phyloP scores from a whole-genome alignment of 2,113 vertebrate genomes.

The Paedocypris sp. region DNA sequence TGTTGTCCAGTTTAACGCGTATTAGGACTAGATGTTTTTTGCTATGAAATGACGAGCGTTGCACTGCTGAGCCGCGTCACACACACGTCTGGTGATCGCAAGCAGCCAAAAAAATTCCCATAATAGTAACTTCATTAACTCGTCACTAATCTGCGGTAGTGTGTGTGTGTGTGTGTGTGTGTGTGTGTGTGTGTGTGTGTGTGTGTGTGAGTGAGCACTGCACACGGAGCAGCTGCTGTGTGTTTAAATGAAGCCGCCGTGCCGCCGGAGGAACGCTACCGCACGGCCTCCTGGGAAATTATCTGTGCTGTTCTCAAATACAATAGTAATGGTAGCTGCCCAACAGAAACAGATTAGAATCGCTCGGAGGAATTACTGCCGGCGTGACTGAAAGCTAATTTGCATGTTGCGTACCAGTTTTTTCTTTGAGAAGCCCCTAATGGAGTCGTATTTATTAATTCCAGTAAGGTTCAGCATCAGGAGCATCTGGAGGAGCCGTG shows the following conservation, averaged over 20 bases:
- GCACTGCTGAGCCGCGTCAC: too few relatives aligned
- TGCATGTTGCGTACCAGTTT: slow-evolving; percentile 16
- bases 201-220: slow-evolving; percentile 11
- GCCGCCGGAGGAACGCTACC: slow-evolving; percentile 21
- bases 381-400: background rate
- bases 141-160: too few relatives aligned
- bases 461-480: background rate
- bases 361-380: slow-evolving; percentile 15
- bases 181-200: too few relatives aligned
- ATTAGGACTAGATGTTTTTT: too few relatives aligned
- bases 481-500: slow-evolving; percentile 6
- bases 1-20: too few relatives aligned
- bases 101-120: too few relatives aligned
- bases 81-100: too few relatives aligned
- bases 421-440: slow-evolving; percentile 2
- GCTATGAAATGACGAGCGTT: too few relatives aligned
- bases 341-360: slow-evolving; percentile 22
- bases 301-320: slow-evolving; percentile 36
- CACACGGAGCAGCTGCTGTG: slow-evolving; percentile 32
- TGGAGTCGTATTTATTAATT: slow-evolving; percentile 13
- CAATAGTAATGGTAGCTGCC: slow-evolving; percentile 33
- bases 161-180: too few relatives aligned
- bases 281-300: slow-evolving; percentile 35
- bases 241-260: slow-evolving; percentile 23
- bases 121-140: too few relatives aligned